Evolutionary conservation across 2,888 invertebrate genomes (phyloP).

Genomic region (Tanypteryx hageni): DNA sequence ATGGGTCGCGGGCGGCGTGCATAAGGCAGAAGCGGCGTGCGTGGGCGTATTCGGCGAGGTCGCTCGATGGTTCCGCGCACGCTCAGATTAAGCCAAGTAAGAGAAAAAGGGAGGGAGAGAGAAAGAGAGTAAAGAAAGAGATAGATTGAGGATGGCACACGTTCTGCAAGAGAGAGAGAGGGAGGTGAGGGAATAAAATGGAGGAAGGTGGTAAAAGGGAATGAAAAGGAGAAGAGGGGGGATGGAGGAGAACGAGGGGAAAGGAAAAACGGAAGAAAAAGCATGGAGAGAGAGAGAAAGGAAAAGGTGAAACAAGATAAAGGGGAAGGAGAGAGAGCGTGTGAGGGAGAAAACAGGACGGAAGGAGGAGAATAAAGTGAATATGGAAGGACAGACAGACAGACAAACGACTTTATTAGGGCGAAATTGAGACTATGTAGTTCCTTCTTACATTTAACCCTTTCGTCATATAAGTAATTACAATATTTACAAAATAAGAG

Average conservation of each 20-base stretch:
- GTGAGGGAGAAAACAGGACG: background rate
- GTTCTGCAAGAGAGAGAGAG: background rate
- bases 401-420: background rate
- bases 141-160: background rate
- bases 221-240: background rate
- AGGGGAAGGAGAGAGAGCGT: background rate
- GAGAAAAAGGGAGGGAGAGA: background rate
- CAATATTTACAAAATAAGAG: too few species aligned
- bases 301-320: background rate
- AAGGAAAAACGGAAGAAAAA: background rate
- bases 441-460: too few species aligned
- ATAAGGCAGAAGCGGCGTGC: conserved; percentile 30
- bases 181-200: background rate
- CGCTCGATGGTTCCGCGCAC: conserved; percentile 56
- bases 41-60: conserved; percentile 46
- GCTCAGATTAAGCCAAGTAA: conserved; percentile 23
- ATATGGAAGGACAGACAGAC: background rate
- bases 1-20: conserved; percentile 43
- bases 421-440: too few species aligned
- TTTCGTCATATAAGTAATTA: too few species aligned
- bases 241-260: background rate
- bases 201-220: background rate
- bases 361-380: background rate
- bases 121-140: conserved; percentile 4
- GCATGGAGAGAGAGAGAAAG: background rate